These are phyloP conservation scores for Sebastes ruberrimus DNA, from an alignment of 2,797 vertebrate species.

Conservation along the genomic window DNA sequence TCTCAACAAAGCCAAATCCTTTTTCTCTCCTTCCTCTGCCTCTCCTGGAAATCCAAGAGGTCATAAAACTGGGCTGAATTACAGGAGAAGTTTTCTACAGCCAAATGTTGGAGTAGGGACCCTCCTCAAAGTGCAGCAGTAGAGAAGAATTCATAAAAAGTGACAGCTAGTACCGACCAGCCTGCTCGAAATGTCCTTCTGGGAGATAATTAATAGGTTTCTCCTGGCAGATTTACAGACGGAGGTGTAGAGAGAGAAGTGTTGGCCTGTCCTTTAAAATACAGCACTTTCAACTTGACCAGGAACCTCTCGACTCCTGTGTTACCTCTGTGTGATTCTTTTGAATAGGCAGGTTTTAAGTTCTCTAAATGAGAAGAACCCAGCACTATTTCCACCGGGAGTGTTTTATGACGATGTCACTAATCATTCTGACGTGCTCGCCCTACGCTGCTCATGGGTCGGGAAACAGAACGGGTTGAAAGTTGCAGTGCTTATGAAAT, in stretches of 20 bases:
- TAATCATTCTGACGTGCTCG: conserved; percentile 63
- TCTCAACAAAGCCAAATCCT: conserved; percentile 12
- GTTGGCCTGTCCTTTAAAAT: conserved; percentile 61
- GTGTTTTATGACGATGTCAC: conserved; percentile 53
- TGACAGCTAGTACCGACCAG: conserved; percentile 60
- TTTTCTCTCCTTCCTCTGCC: neutral
- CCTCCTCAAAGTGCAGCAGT: conserved; percentile 55
- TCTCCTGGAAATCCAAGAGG: conserved; percentile 45
- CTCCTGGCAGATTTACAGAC: conserved; percentile 71
- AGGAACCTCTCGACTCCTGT: conserved; percentile 19
- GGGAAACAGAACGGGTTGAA: conserved; percentile 27
- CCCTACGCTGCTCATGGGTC: conserved; percentile 29
- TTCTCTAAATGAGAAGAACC: conserved; percentile 36
- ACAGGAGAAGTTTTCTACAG: conserved; percentile 45
- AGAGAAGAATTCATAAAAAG: conserved; percentile 68
- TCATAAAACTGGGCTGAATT: conserved; percentile 58
- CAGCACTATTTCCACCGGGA: conserved; percentile 40
- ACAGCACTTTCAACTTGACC: conserved; percentile 64
- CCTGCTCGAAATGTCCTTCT: conserved; percentile 61
- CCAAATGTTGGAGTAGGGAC: conserved; percentile 49
- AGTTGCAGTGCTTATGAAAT: conserved; percentile 52
- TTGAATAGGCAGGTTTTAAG: conserved; percentile 38
- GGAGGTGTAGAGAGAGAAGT: conserved; percentile 34
- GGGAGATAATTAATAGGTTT: conserved; percentile 72
- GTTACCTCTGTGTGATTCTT: conserved; percentile 50